Base-by-base conservation (phyloP, 2,888 invertebrate species). In the Dolomedes plantarius region DNA sequence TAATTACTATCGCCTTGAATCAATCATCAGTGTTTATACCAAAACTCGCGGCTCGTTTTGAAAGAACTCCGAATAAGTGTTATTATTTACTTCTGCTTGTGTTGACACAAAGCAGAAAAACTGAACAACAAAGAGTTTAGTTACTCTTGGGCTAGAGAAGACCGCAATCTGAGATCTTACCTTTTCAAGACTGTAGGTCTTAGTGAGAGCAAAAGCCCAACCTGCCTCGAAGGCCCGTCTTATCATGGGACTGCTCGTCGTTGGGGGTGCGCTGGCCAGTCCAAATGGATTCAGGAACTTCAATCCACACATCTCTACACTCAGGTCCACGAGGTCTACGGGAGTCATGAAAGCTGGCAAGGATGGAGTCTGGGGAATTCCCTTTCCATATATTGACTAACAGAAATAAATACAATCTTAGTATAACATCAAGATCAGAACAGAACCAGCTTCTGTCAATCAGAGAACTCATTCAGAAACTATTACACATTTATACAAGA, bases 151-250 rank as follows among this genome's bases (percentile, higher is more conserved):
- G 9, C 36, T 9, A 36, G 9, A 36, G 36, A 36, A 9, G 36
- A 36, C n/a, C n/a, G n/a, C n/a, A n/a, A n/a, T n/a, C n/a, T n/a
- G 36, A 36, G 9, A 9, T 36, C 5, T 89, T 91, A 96, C 97
- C 94, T 99, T 99, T 91, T 98, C 96, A 19, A 99, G 92, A 1
- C 95, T 94, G 91, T 97, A 99, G 0, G 99, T 99, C 93, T 99
- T 99, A 0, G 99, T 99, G 0, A 99, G 95, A n/a, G 95, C 96
- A 91, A 97, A 99, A 0, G 95, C 96, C 99, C 99, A 99, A 0
- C 99, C 99, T 89, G 97, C 96, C 91, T 97, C 95, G 91, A 99
- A 99, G 19, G 96, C 95, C 88, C 99, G 93, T 3, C 99, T 93
- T 69, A 99, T 98, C 98, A 99, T 99, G 0, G 97, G 94, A 1